phyloP scores from a whole-genome alignment of 2,113 vertebrate genomes.

The Numida meleagris region DNA sequence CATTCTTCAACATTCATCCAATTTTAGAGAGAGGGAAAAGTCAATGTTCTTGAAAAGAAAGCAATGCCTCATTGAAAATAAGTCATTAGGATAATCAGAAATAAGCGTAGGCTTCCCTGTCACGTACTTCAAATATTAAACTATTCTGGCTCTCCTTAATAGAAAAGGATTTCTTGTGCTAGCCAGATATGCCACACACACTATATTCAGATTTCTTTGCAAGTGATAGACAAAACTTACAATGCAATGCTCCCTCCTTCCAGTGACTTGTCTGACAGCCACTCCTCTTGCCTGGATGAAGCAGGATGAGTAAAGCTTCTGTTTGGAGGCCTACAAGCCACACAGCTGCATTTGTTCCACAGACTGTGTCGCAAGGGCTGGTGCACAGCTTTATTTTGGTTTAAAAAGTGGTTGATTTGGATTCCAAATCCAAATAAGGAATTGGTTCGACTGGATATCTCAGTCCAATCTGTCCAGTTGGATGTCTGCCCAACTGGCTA shows the following conservation, averaged over 20 bases:
- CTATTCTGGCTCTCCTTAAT: neutral
- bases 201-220: neutral
- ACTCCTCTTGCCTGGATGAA: neutral
- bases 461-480: neutral
- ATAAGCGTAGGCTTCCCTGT: neutral
- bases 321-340: neutral
- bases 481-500: neutral
- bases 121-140: constrained; percentile 6
- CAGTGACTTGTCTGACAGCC: neutral
- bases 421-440: neutral
- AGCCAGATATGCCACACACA: neutral
- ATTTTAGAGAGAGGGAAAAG: neutral
- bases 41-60: neutral
- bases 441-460: neutral
- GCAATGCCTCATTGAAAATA: neutral
- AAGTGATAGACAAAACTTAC: neutral
- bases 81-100: neutral
- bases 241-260: neutral
- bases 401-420: neutral
- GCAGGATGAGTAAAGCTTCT: neutral
- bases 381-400: neutral
- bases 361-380: neutral
- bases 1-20: neutral
- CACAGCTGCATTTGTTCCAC: neutral
- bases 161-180: neutral